These are phyloP conservation scores for Magallana ariakensis DNA, from an alignment of 1,140 invertebrate species.

Conservation along the genomic window DNA sequence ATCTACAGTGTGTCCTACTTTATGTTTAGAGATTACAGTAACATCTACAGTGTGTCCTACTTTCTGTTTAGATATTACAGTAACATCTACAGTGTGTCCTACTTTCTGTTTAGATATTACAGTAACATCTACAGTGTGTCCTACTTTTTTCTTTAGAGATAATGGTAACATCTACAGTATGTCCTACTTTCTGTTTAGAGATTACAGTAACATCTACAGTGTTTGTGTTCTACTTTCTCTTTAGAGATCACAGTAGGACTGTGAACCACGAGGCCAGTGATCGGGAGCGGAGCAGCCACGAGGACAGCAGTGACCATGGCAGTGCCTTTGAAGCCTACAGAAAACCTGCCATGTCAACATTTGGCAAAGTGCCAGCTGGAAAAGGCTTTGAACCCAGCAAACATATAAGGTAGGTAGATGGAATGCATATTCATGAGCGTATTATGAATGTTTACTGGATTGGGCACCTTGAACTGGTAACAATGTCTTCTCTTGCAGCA, in stretches of 20 bases:
- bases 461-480: not conserved
- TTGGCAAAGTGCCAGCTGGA: constrained; percentile 57
- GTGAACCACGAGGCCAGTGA: not conserved
- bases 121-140: too few relatives aligned
- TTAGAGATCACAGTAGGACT: not conserved
- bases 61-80: too few relatives aligned
- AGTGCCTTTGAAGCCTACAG: constrained; percentile 96
- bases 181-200: too few relatives aligned
- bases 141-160: too few relatives aligned
- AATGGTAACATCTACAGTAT: too few relatives aligned
- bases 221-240: not conserved
- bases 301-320: constrained; percentile 89
- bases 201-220: too few relatives aligned
- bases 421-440: not conserved
- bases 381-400: constrained; percentile 14
- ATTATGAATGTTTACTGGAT: constrained; percentile 40
- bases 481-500: not conserved
- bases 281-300: constrained; percentile 39
- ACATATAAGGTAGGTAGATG: constrained; percentile 2
- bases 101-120: too few relatives aligned
- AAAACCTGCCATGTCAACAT: constrained; percentile 81
- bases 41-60: too few relatives aligned
- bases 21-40: too few relatives aligned
- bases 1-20: too few relatives aligned
- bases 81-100: too few relatives aligned